Evolutionary conservation across 1,140 invertebrate species (phyloP), one percentile per base, ranked within the genome.

Genomic region (Drosophila neocordata): DNA sequence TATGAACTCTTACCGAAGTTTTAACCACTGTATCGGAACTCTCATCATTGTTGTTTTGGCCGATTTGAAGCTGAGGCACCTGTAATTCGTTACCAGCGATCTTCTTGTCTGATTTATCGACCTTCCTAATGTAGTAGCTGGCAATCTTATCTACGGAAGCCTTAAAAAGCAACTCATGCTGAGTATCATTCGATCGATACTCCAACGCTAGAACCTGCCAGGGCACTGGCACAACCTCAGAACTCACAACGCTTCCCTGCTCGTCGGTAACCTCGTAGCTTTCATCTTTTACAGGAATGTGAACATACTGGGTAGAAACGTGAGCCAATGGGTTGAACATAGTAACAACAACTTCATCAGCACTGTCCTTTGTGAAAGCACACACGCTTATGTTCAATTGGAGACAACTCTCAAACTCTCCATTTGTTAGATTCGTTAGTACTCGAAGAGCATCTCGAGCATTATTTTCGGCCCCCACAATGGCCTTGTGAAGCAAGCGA

Each of bases 241-340:
- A 8, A 8, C 15, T 13, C 1, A 85, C 74, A 0, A 31, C 20
- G 7, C 35, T 51, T 3, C 80, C 68, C 92, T 91, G 59, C 44
- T 93, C 93, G 92, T 95, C 95, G 11, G 92, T 92, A 7, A 97
- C 94, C 3, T 84, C 84, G 81, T 95, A 97, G 11, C 91, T 90
- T 4, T 91, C 89, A 22, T 93, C 93, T 2, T 90, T 77, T 0
- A 96, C 95, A 0, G 97, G 97, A 11, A 98, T 22, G 12, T 95
- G 93, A 6, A 97, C 92, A 73, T 48, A 48, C n/a, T 48, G 41
- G 9, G 15, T 48, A 0, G 96, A 93, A 41, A 92, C 89, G 18
- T 94, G 93, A 64, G 95, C 95, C 6, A 96, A 79, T 0, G 97
- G 96, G 91, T 99, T 99, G 89, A 97, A 97, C 5, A 97, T 77